These are phyloP conservation scores for Agonopterix subpropinquella DNA, from an alignment of 2,888 invertebrate genomes.

Conservation along the genomic window DNA sequence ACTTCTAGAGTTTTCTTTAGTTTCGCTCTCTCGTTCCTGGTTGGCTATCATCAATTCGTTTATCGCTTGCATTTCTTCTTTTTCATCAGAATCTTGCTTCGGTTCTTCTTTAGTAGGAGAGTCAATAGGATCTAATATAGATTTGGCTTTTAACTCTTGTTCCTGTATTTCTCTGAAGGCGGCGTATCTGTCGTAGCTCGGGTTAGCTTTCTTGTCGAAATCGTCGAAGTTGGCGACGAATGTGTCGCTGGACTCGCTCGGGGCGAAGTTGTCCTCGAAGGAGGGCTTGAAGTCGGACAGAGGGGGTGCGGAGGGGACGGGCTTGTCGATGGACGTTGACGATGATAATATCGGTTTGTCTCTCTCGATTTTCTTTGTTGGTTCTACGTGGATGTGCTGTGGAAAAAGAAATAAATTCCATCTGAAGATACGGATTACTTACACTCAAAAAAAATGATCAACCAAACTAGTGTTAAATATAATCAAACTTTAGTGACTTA, in stretches of 20 bases:
- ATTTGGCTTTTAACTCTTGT: slow-evolving; percentile 77
- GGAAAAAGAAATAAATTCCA: not conserved
- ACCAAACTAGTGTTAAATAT: too few relatives aligned
- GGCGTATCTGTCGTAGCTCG: slow-evolving; percentile 87
- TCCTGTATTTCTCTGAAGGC: slow-evolving; percentile 91
- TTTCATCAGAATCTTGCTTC: slow-evolving; percentile 57
- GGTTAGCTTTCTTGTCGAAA: slow-evolving; percentile 71
- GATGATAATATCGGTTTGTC: slow-evolving; percentile 25
- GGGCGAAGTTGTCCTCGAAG: slow-evolving; percentile 80
- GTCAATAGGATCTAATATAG: slow-evolving; percentile 48
- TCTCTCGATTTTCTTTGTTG: slow-evolving; percentile 33
- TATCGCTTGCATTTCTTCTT: slow-evolving; percentile 49
- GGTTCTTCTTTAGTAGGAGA: slow-evolving; percentile 26
- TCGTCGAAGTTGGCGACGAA: slow-evolving; percentile 83
- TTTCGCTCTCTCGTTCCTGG: slow-evolving; percentile 33
- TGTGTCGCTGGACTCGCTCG: slow-evolving; percentile 51
- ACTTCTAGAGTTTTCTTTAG: slow-evolving; percentile 46
- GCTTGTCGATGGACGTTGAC: slow-evolving; percentile 18
- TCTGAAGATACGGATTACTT: too few relatives aligned
- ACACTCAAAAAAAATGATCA: too few relatives aligned
- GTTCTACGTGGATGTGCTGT: slow-evolving; percentile 59
- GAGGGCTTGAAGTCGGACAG: slow-evolving; percentile 63
- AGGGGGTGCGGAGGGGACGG: slow-evolving; percentile 19
- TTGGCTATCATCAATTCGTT: slow-evolving; percentile 46
- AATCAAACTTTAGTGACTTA: too few relatives aligned